These are phyloP conservation scores for Caenorhabditis brenneri DNA, from an alignment of 1,140 invertebrate genomes.

Conservation along the genomic window DNA sequence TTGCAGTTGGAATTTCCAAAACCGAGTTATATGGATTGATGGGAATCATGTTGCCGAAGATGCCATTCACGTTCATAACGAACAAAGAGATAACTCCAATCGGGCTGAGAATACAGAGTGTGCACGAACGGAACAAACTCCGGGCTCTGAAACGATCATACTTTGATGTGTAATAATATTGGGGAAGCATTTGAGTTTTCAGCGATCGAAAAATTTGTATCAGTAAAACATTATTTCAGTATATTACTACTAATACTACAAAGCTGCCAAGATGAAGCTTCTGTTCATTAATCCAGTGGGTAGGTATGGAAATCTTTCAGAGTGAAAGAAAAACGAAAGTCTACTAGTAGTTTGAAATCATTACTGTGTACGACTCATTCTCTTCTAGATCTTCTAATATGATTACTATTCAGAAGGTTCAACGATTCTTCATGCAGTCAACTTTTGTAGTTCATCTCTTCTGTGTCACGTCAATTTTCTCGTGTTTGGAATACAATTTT, in stretches of 20 bases:
- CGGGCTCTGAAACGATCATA: neutral
- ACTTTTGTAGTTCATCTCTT: too few relatives aligned
- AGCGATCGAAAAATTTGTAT: neutral
- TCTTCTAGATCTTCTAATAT: too few relatives aligned
- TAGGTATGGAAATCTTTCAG: too few relatives aligned
- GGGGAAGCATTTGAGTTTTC: too few relatives aligned
- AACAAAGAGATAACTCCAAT: neutral
- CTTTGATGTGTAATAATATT: neutral
- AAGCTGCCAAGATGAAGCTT: too few relatives aligned
- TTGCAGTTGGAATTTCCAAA: neutral
- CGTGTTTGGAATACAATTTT: neutral
- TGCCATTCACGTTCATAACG: neutral
- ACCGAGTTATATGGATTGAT: neutral
- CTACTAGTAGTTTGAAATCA: too few relatives aligned
- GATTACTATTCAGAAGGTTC: too few relatives aligned
- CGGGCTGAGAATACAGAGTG: neutral
- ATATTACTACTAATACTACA: neutral
- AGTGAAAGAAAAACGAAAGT: too few relatives aligned
- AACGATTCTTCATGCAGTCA: too few relatives aligned
- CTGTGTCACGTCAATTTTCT: neutral
- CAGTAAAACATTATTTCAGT: neutral
- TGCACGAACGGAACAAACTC: neutral
- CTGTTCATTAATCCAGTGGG: too few relatives aligned
- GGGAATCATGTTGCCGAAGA: neutral
- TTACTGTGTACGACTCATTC: too few relatives aligned